Evolutionary conservation across 2,888 invertebrate genomes (phyloP).

Genomic region (Drosophila neoperkinsi): DNA sequence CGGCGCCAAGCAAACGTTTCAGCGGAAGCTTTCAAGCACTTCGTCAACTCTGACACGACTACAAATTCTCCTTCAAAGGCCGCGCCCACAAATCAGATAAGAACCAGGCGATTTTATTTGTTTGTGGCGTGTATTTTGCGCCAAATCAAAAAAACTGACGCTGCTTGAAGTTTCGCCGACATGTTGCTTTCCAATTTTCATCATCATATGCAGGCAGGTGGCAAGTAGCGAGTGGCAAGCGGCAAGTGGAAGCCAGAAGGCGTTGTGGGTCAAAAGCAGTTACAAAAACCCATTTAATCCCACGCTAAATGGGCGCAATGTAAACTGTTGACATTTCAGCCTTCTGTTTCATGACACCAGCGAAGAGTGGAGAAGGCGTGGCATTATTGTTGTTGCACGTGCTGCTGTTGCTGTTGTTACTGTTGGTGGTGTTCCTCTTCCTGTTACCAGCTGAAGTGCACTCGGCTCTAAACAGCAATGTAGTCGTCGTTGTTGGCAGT

Average conservation of each 20-base stretch:
- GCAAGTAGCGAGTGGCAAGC: not conserved
- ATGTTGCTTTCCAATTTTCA: conserved; percentile 65
- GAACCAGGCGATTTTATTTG: conserved; percentile 52
- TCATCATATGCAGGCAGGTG: conserved; percentile 49
- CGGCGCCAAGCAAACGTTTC: conserved; percentile 46
- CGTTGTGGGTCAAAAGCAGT: conserved; percentile 58
- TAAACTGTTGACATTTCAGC: conserved; percentile 79
- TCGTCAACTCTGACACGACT: conserved; percentile 59
- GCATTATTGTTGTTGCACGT: conserved; percentile 61
- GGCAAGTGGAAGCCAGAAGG: not conserved
- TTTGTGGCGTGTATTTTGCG: conserved; percentile 5
- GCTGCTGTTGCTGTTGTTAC: conserved; percentile 30
- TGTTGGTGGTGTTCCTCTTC: conserved; percentile 27
- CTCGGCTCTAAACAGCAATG: conserved; percentile 69
- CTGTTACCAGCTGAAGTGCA: conserved; percentile 50
- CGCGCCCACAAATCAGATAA: conserved; percentile 74
- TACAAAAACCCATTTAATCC: conserved; percentile 77
- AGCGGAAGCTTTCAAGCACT: conserved; percentile 77
- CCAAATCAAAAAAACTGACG: conserved; percentile 44
- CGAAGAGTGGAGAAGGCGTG: conserved; percentile 17
- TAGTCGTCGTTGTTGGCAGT: conserved; percentile 46
- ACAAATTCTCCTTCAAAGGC: conserved; percentile 15
- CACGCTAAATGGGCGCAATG: conserved; percentile 76
- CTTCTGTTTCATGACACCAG: conserved; percentile 66
- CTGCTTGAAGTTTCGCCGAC: conserved; percentile 67